Conservation (phyloP, 2,113 vertebrate species). For the Rynchops niger region DNA sequence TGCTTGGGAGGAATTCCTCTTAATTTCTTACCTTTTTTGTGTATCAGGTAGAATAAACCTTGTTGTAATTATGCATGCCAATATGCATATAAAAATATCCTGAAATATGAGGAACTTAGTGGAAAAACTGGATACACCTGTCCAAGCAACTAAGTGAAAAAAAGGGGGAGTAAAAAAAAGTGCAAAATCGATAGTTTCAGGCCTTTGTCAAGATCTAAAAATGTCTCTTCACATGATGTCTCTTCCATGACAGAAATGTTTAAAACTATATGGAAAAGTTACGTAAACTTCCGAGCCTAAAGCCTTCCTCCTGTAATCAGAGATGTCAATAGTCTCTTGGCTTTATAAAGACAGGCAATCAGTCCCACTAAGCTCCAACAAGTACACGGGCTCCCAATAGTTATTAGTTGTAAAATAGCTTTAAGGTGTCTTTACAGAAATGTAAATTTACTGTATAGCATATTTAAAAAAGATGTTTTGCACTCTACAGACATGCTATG, state of each 20-base stretch:
- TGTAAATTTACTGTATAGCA: slow-evolving; percentile 30
- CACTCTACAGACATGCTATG: not conserved
- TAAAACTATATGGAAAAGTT: not conserved
- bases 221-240: not conserved
- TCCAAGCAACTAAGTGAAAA: not conserved
- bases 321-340: not conserved
- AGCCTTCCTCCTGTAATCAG: not conserved
- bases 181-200: not conserved
- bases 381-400: not conserved
- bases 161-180: not conserved
- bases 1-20: not conserved
- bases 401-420: slow-evolving; percentile 47
- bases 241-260: not conserved
- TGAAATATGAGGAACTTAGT: slow-evolving; percentile 38
- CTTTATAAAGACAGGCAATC: not conserved
- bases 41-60: slow-evolving; percentile 19
- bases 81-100: slow-evolving; percentile 22
- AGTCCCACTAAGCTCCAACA: slow-evolving; percentile 22
- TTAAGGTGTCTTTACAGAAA: slow-evolving; percentile 21
- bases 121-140: slow-evolving; percentile 29
- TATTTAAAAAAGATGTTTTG: slow-evolving; percentile 35
- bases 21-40: slow-evolving; percentile 35
- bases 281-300: not conserved
- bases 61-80: slow-evolving; percentile 5
- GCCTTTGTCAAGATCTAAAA: not conserved